Base-by-base conservation (phyloP, 1,140 invertebrate genomes). In the Plodia interpunctella region DNA sequence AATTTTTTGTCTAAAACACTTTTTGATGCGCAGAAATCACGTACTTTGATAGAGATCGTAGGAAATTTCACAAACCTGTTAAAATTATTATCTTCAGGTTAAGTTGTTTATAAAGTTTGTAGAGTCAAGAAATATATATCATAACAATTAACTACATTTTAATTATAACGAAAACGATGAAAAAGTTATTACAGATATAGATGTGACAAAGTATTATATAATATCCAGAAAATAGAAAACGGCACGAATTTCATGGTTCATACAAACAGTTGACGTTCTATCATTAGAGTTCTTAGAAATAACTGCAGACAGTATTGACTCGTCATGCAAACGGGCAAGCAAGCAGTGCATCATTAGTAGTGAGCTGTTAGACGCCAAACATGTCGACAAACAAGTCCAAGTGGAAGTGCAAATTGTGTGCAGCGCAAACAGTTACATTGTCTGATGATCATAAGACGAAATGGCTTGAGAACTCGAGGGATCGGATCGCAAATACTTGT, bases 351-450 rank as follows among this genome's bases (percentile, higher is more conserved):
- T 44, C 38, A 44, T 44, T 44, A 44, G 38, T 44, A 15, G 13
- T 44, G 15, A 44, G 38, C n/a, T 44, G 35, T 54, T 28, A 49
- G 58, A 54, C 35, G 19, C 21, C 18, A 61, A 56, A 56, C 59
- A 35, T n/a, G 58, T 19, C n/a, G 44, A 60, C 35, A 54, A 54
- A 60, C 19, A 54, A 28, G 15, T 15, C 52, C 8, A 44, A 59
- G 58, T 53, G 19, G 25, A 53, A n/a, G 17, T 21, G 49, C 57
- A 59, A 57, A 57, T 15, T 32, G 49, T 9, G 51, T 59, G 57
- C 19, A 17, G 49, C 25, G 20, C 18, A 53, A 60, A 60, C 35
- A 60, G 58, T 60, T 54, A 52, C n/a, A 21, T 25, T 53, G 51
- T 53, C 20, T 53, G 51, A 53, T 15, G 20, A 44, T n/a, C 38